A percentile compares a stretch with the other conserved stretches of the same genome.
These are phyloP conservation scores for Leptopilina syphax DNA, from an alignment of 2,888 invertebrate genomes.

Conservation along the genomic window DNA sequence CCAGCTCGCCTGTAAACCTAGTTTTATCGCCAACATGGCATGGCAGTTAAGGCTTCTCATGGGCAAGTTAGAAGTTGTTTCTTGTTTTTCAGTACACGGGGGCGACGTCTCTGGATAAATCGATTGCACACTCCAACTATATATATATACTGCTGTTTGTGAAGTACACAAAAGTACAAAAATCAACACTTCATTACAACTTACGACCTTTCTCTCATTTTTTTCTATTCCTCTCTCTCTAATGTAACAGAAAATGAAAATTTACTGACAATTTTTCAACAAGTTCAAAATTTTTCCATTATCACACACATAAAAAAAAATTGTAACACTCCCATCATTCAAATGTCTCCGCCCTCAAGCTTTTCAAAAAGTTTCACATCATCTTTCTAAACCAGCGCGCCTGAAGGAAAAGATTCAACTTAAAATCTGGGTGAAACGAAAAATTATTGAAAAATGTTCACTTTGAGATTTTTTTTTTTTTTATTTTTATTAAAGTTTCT, in stretches of 20 bases:
- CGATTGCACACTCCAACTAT: conserved; percentile 54
- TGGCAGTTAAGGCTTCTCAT: conserved; percentile 43
- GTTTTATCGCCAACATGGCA: conserved; percentile 43
- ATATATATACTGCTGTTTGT: background rate
- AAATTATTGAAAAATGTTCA: conserved; percentile 7
- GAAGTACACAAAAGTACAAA: conserved; percentile 8
- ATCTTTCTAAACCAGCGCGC: too few relatives aligned
- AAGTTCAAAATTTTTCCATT: background rate
- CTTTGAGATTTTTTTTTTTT: background rate
- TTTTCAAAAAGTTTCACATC: background rate
- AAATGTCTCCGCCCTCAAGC: background rate
- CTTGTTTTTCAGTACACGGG: conserved; percentile 54
- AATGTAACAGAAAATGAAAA: background rate
- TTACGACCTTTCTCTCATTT: background rate
- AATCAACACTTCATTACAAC: conserved; percentile 1
- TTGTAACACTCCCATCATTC: conserved; percentile 17
- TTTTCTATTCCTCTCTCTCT: background rate
- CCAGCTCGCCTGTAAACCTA: conserved; percentile 45
- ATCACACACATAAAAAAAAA: too few relatives aligned
- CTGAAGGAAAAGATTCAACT: too few relatives aligned
- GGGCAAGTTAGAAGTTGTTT: conserved; percentile 48
- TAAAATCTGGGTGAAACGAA: background rate
- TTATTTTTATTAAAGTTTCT: too few relatives aligned
- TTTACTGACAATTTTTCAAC: conserved; percentile 7
- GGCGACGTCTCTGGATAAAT: conserved; percentile 62